These are phyloP conservation scores for Caenorhabditis sp. DNA, from an alignment of 2,888 invertebrate genomes.

Conservation along the genomic window DNA sequence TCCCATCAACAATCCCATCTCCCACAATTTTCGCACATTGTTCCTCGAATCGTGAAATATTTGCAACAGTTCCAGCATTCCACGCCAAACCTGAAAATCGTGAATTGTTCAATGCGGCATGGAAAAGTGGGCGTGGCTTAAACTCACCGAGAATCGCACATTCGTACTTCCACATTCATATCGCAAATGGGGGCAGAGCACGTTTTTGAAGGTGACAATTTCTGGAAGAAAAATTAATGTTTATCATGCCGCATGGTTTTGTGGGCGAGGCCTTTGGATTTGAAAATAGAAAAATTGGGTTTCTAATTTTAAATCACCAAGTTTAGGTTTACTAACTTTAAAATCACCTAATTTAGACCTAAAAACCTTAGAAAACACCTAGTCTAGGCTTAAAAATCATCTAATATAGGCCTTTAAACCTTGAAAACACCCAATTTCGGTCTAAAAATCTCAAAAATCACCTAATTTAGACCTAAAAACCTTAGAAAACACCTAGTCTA, in stretches of 20 bases:
- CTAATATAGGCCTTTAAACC: no score
- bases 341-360: no score
- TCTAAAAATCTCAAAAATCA: no score
- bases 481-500: no score
- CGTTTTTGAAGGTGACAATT: slow-evolving; percentile 65
- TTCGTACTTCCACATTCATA: slow-evolving; percentile 64
- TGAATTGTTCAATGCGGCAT: slow-evolving; percentile 7
- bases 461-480: no score
- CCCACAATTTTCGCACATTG: slow-evolving; percentile 63
- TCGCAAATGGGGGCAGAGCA: slow-evolving; percentile 68
- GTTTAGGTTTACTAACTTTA: no score
- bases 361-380: no score
- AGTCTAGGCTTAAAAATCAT: no score
- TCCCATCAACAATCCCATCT: slow-evolving; percentile 57
- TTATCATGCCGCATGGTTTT: not conserved
- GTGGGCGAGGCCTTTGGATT: not conserved
- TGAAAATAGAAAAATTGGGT: no score
- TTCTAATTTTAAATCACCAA: no score
- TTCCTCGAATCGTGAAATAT: slow-evolving; percentile 65
- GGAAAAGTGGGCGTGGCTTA: not conserved
- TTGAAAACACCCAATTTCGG: no score
- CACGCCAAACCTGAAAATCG: slow-evolving; percentile 54
- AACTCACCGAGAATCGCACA: slow-evolving; percentile 59
- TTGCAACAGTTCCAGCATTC: slow-evolving; percentile 70
- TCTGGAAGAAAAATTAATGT: slow-evolving; percentile 16